These are phyloP conservation scores for Plestiodon gilberti DNA, from an alignment of 2,113 vertebrate genomes.

Conservation along the genomic window DNA sequence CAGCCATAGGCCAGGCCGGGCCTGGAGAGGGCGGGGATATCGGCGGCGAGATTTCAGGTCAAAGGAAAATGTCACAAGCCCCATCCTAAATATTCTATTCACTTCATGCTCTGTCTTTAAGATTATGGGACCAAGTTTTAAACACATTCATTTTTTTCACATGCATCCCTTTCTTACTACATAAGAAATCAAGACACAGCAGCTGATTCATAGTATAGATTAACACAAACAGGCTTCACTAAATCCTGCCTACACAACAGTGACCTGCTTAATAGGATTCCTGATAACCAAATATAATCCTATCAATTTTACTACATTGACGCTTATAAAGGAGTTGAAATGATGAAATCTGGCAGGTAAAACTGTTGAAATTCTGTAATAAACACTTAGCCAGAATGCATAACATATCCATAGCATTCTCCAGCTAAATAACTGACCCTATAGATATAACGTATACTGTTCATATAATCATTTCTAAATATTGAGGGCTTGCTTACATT, in stretches of 20 bases:
- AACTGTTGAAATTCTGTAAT: background rate
- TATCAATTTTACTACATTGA: background rate
- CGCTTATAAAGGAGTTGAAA: background rate
- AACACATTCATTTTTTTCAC: background rate
- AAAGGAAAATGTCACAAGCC: background rate
- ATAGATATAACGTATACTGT: background rate
- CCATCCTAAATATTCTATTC: background rate
- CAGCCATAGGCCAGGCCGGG: too few species aligned
- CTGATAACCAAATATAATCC: constrained; percentile 1
- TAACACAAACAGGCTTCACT: background rate
- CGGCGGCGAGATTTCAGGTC: too few species aligned
- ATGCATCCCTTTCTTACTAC: background rate
- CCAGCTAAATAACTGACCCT: too few species aligned
- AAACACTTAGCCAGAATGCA: background rate
- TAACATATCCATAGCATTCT: background rate
- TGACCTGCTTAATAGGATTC: constrained; percentile 2
- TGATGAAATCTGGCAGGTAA: background rate
- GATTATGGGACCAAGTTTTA: background rate
- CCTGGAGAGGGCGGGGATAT: too few species aligned
- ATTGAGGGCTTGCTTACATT: background rate
- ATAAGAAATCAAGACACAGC: background rate
- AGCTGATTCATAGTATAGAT: background rate
- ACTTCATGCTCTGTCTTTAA: background rate
- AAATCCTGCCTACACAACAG: background rate
- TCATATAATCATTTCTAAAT: background rate